A percentile compares a stretch with the other conserved stretches of the same genome.
These are phyloP conservation scores for Polyodon spathula DNA, from an alignment of 2,113 vertebrate species.

Conservation along the genomic window DNA sequence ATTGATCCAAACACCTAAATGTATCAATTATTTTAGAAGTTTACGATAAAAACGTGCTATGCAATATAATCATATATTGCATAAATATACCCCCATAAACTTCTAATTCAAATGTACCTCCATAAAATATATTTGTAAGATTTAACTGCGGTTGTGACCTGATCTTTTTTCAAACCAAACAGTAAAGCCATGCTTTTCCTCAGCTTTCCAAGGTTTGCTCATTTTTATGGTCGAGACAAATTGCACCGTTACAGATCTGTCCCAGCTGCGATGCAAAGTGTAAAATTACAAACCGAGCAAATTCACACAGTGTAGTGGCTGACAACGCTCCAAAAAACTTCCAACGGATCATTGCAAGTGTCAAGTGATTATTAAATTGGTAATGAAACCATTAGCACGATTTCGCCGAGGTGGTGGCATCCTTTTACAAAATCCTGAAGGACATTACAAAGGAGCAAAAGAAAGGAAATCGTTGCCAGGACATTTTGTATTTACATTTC, in stretches of 20 bases:
- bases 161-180: slow-evolving; percentile 42
- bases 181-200: slow-evolving; percentile 31
- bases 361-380: slow-evolving; percentile 52
- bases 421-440: slow-evolving; percentile 20
- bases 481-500: too few relatives aligned
- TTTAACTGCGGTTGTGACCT: slow-evolving; percentile 25
- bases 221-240: slow-evolving; percentile 69
- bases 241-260: slow-evolving; percentile 85
- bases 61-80: too few relatives aligned
- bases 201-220: slow-evolving; percentile 26
- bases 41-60: too few relatives aligned
- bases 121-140: slow-evolving; percentile 26
- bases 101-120: slow-evolving; percentile 41
- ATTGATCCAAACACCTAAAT: too few relatives aligned
- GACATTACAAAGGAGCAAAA: too few relatives aligned
- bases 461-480: too few relatives aligned
- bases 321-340: slow-evolving; percentile 43
- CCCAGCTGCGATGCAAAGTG: slow-evolving; percentile 81
- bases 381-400: slow-evolving; percentile 58
- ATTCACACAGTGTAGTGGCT: slow-evolving; percentile 60
- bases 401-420: slow-evolving; percentile 31
- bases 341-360: slow-evolving; percentile 48
- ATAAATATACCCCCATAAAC: neutral
- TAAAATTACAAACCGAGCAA: slow-evolving; percentile 74
- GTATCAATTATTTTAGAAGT: too few relatives aligned